Percentiles rank a stretch among this genome's conserved stretches.
Evolutionary conservation across 2,888 invertebrate species (phyloP).

Genomic region (Apodemia mormo): DNA sequence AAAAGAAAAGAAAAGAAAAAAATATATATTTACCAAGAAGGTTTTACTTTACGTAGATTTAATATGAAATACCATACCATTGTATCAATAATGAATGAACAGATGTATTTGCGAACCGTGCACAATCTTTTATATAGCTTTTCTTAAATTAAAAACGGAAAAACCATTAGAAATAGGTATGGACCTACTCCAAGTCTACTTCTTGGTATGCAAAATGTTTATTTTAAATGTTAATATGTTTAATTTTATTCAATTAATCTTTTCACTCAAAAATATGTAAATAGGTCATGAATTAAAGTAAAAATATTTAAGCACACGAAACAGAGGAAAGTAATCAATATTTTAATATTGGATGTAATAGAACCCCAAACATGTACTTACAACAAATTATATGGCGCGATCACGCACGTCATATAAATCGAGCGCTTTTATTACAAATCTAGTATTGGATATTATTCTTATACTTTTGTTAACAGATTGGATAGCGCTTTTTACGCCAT

Average conservation of each 20-base stretch:
- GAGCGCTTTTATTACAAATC: conserved; percentile 9
- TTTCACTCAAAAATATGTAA: conserved; percentile 23
- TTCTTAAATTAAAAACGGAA: no score
- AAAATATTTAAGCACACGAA: conserved; percentile 26
- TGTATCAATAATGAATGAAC: no score
- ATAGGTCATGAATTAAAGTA: conserved; percentile 32
- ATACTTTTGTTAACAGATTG: conserved; percentile 12
- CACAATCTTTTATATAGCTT: no score
- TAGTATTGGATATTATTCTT: conserved; percentile 20
- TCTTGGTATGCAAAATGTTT: no score
- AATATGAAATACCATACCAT: no score
- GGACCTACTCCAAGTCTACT: no score
- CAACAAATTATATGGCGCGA: conserved; percentile 26
- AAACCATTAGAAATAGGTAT: no score
- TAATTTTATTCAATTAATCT: neutral
- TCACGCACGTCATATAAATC: conserved; percentile 15
- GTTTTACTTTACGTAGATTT: no score
- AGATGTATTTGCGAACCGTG: no score
- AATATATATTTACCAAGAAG: no score
- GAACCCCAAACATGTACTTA: conserved; percentile 25
- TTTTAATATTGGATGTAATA: conserved; percentile 28
- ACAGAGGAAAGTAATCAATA: conserved; percentile 34
- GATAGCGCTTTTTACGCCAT: conserved; percentile 19
- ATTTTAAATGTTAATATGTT: neutral
- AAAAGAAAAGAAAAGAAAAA: no score